These are phyloP conservation scores for Hoplostethus mediterraneus DNA, from an alignment of 2,797 vertebrate genomes.

Conservation along the genomic window DNA sequence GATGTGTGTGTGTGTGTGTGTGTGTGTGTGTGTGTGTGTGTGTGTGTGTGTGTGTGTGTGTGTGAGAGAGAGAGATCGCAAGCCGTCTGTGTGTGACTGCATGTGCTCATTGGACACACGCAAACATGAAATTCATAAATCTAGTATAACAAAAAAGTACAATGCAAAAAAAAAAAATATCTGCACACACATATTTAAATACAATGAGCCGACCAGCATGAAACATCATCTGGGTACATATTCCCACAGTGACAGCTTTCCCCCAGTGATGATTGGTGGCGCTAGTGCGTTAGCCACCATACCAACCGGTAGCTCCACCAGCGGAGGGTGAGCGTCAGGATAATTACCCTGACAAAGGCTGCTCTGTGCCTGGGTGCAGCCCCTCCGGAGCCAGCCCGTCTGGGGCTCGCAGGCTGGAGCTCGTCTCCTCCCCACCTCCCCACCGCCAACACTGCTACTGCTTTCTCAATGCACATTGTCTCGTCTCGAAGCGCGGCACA, in stretches of 20 bases:
- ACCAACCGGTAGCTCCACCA: slow-evolving; percentile 80
- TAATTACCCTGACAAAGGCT: slow-evolving; percentile 99
- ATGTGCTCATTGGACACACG: slow-evolving; percentile 11
- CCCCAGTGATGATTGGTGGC: slow-evolving; percentile 69
- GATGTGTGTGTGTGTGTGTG: not conserved
- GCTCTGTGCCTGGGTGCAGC: slow-evolving; percentile 96
- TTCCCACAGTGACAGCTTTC: slow-evolving; percentile 53
- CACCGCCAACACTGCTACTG: slow-evolving; percentile 42
- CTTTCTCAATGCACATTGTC: slow-evolving; percentile 95
- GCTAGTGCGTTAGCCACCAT: slow-evolving; percentile 71
- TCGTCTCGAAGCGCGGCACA: slow-evolving; percentile 58
- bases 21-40: not conserved
- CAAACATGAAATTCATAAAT: not conserved
- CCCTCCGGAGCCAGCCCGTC: slow-evolving; percentile 98
- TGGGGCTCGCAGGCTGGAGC: slow-evolving; percentile 94
- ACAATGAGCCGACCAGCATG: slow-evolving; percentile 9
- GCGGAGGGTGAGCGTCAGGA: slow-evolving; percentile 89
- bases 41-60: not conserved
- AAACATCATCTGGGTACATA: slow-evolving; percentile 11
- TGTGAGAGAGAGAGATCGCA: not conserved
- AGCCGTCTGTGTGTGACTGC: slow-evolving; percentile 18
- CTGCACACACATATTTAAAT: not conserved
- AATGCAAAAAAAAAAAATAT: not conserved
- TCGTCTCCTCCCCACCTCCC: slow-evolving; percentile 85
- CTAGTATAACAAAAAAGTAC: not conserved